These are phyloP conservation scores for Bryconaethiops microstoma DNA, from an alignment of 2,797 vertebrate species.

Conservation along the genomic window DNA sequence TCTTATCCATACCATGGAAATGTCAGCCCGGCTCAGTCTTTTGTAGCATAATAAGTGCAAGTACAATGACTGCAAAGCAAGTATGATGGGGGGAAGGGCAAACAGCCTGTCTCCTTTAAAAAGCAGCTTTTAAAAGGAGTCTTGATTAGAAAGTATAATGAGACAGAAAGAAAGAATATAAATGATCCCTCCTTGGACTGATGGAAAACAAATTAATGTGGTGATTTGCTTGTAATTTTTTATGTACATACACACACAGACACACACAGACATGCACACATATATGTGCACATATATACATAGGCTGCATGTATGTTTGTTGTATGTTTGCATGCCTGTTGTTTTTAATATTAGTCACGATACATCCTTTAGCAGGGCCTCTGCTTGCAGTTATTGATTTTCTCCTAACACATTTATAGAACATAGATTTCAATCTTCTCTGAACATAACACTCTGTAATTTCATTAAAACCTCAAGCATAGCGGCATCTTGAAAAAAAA, in stretches of 20 bases:
- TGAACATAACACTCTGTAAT: slow-evolving; percentile 84
- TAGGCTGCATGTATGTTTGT: no score
- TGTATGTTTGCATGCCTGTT: slow-evolving; percentile 38
- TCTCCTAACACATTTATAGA: slow-evolving; percentile 84
- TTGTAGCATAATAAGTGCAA: slow-evolving; percentile 96
- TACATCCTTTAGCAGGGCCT: slow-evolving; percentile 78
- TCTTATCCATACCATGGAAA: slow-evolving; percentile 87
- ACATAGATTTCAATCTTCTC: slow-evolving; percentile 95
- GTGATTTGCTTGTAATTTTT: slow-evolving; percentile 88
- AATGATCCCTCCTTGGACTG: slow-evolving; percentile 84
- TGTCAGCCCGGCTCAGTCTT: slow-evolving; percentile 94
- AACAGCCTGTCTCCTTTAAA: slow-evolving; percentile 85
- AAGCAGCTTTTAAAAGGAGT: slow-evolving; percentile 80
- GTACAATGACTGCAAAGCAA: slow-evolving; percentile 88
- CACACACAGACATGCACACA: no score
- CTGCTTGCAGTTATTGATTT: slow-evolving; percentile 85
- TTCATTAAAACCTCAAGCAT: slow-evolving; percentile 87
- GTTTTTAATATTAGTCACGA: slow-evolving; percentile 82
- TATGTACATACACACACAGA: slow-evolving; percentile 66
- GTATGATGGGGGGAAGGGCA: slow-evolving; percentile 89
- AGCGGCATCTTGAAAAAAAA: slow-evolving; percentile 77
- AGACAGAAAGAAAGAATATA: slow-evolving; percentile 86
- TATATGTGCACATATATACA: no score
- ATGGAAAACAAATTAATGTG: slow-evolving; percentile 88
- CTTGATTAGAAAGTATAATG: slow-evolving; percentile 94